A percentile compares a stretch with the other conserved stretches of the same genome.
These are phyloP conservation scores for Diceros bicornis DNA, from an alignment of 2,797 vertebrate genomes.

Conservation along the genomic window DNA sequence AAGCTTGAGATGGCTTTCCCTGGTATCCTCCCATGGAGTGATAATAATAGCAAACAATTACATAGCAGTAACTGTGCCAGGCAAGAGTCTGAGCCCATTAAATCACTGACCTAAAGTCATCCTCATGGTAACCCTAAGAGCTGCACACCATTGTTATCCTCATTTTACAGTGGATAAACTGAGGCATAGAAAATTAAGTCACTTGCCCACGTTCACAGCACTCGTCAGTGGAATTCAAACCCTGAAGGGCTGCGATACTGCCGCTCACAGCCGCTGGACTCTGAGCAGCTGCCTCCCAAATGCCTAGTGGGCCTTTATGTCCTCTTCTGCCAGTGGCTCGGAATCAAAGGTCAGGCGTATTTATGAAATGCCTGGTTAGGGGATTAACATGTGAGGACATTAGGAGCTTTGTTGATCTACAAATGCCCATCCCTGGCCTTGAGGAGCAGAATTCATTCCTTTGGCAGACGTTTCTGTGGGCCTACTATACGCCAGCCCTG, in stretches of 20 bases:
- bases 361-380: neutral
- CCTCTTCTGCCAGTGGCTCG: neutral
- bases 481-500: neutral
- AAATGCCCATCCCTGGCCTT: neutral
- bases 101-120: neutral
- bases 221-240: neutral
- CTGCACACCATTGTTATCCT: fast-evolving
- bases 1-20: neutral
- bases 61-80: neutral
- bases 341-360: neutral
- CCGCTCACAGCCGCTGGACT: neutral
- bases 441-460: neutral
- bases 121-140: neutral
- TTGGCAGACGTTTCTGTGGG: neutral
- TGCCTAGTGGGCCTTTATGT: neutral
- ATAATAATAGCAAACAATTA: neutral
- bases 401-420: neutral
- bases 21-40: neutral
- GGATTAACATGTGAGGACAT: neutral
- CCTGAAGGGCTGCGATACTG: neutral
- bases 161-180: neutral
- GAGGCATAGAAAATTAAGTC: neutral
- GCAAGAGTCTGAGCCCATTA: fast-evolving
- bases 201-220: fast-evolving
- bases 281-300: neutral